These are phyloP conservation scores for Crotalus horridus DNA, from an alignment of 2,113 vertebrate species.

Conservation along the genomic window DNA sequence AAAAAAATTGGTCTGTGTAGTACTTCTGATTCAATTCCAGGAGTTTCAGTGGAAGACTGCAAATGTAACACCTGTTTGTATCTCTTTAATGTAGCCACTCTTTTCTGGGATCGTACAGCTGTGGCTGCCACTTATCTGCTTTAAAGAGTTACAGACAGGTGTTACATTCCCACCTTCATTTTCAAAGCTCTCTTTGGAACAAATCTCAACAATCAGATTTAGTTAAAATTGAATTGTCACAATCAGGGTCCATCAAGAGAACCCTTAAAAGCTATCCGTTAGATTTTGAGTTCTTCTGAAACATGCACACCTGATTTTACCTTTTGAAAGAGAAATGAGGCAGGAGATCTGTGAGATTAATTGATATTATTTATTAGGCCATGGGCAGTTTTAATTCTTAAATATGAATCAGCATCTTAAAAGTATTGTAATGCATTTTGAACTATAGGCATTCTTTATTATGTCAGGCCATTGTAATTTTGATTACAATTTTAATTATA, in stretches of 20 bases:
- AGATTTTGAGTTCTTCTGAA: not conserved
- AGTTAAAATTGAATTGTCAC: not conserved
- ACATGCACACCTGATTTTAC: not conserved
- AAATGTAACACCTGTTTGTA: not conserved
- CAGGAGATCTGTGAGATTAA: not conserved
- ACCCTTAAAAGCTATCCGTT: not conserved
- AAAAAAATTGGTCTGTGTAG: not conserved
- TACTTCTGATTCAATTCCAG: not conserved
- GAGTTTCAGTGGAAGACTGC: not conserved
- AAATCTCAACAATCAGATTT: not conserved
- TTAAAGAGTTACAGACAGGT: not conserved
- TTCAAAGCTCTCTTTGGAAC: not conserved
- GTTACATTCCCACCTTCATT: not conserved
- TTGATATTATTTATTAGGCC: not conserved
- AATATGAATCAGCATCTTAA: not conserved
- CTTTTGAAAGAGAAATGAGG: not conserved
- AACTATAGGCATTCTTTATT: no score
- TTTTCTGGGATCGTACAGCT: not conserved
- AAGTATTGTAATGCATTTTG: not conserved
- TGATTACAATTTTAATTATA: not conserved
- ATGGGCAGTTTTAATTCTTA: not conserved
- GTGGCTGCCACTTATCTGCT: not conserved
- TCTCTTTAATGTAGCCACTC: not conserved
- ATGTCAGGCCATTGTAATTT: no score
- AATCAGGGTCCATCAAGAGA: not conserved